These are phyloP conservation scores for Centroberyx gerrardi DNA, from an alignment of 2,797 vertebrate species.

Conservation along the genomic window DNA sequence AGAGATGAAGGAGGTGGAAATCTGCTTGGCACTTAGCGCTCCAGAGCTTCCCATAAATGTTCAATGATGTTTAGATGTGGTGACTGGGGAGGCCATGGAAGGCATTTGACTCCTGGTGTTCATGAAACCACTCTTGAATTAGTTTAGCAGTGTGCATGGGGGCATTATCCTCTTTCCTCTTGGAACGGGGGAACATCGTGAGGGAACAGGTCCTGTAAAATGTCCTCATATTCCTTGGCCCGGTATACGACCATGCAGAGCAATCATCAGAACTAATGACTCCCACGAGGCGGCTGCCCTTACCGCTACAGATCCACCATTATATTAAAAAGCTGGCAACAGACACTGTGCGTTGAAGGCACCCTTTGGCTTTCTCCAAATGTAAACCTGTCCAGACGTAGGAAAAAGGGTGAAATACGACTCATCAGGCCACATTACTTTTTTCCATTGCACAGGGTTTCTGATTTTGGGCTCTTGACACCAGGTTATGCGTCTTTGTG, in stretches of 20 bases:
- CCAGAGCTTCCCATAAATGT: no score
- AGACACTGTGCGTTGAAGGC: conserved; percentile 72
- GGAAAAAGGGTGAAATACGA: conserved; percentile 78
- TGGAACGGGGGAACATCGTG: no score
- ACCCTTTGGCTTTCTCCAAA: conserved; percentile 72
- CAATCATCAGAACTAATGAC: conserved; percentile 9
- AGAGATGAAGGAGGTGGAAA: no score
- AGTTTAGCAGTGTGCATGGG: no score
- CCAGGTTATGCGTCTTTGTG: conserved; percentile 68
- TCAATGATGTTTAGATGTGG: no score
- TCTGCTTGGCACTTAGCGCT: no score
- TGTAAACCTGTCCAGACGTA: conserved; percentile 77
- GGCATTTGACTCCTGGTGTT: no score
- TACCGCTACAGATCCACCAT: conserved; percentile 51
- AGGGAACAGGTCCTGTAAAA: no score
- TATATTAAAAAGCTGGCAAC: conserved; percentile 71
- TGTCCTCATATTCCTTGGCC: background rate
- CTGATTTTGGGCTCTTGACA: conserved; percentile 65
- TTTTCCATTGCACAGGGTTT: conserved; percentile 76
- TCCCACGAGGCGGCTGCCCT: conserved; percentile 19
- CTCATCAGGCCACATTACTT: conserved; percentile 60
- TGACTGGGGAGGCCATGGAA: no score
- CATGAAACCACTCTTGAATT: no score
- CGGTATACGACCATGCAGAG: background rate
- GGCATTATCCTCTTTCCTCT: no score